A percentile compares a stretch with the other conserved stretches of the same genome.
phyloP scores from a whole-genome alignment of 2,797 vertebrate genomes.

The Myiotriccus ornatus region DNA sequence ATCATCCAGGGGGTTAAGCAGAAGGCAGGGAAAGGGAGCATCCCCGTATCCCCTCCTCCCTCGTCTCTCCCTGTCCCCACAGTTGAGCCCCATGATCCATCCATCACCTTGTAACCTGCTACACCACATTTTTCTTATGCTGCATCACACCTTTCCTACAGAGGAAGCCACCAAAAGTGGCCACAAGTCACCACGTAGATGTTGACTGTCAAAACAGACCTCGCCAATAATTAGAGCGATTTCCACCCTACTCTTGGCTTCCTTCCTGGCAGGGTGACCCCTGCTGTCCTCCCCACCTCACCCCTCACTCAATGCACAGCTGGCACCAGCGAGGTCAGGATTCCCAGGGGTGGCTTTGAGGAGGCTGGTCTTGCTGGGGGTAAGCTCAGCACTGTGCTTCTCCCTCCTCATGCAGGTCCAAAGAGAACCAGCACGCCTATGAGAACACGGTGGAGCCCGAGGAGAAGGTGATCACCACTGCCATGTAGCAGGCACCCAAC shows the following conservation, averaged over 20 bases:
- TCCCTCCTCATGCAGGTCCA: slow-evolving; percentile 61
- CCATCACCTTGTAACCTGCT: background rate
- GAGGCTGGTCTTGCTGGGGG: fast-evolving
- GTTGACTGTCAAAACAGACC: background rate
- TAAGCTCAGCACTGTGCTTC: background rate
- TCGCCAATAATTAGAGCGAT: background rate
- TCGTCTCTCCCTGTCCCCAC: background rate
- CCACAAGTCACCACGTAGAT: background rate
- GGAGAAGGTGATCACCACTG: slow-evolving; percentile 70
- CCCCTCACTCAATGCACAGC: fast-evolving
- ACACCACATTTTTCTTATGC: background rate
- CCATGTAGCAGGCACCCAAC: slow-evolving; percentile 62
- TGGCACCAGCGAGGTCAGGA: background rate
- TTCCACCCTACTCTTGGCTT: fast-evolving
- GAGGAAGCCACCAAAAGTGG: background rate
- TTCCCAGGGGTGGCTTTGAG: fast-evolving
- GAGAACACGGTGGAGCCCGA: slow-evolving; percentile 65
- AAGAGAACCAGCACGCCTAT: slow-evolving; percentile 64
- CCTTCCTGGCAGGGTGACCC: background rate
- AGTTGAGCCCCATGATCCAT: background rate
- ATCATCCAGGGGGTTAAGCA: background rate
- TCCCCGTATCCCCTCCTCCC: background rate
- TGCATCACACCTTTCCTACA: background rate
- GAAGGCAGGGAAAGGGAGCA: background rate
- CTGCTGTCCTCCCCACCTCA: background rate